A percentile compares a stretch with the other conserved stretches of the same genome.
Evolutionary conservation across 2,797 vertebrate genomes (phyloP).

Genomic region (Iguana delicatissima): DNA sequence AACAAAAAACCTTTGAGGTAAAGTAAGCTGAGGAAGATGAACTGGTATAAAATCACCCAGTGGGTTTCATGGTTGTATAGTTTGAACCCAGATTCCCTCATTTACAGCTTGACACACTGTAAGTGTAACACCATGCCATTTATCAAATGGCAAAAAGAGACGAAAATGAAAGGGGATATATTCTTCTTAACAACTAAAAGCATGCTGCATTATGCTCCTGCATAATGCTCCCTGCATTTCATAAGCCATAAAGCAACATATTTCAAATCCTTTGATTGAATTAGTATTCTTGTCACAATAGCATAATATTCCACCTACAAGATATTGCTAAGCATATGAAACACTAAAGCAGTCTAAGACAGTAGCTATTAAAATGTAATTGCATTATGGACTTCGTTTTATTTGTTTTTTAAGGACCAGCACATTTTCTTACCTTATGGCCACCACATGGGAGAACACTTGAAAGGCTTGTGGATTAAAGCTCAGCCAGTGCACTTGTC

Average conservation of each 20-base stretch:
- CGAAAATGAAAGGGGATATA: neutral
- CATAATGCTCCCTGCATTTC: neutral
- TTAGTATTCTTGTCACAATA: neutral
- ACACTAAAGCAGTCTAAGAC: neutral
- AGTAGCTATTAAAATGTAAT: neutral
- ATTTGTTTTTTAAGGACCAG: neutral
- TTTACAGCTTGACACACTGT: neutral
- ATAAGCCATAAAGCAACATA: neutral
- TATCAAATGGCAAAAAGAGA: neutral
- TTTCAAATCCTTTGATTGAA: neutral
- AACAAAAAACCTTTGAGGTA: neutral
- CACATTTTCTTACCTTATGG: slow-evolving; percentile 2
- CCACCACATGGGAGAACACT: neutral
- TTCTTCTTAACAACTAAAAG: neutral
- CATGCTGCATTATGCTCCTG: neutral
- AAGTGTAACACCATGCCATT: too few relatives aligned
- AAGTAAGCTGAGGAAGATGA: neutral
- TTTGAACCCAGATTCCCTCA: neutral
- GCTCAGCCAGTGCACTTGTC: neutral
- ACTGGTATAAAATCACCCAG: neutral
- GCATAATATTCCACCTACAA: neutral
- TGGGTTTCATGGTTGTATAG: neutral
- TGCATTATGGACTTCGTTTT: neutral
- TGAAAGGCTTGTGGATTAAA: slow-evolving; percentile 5
- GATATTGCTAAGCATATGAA: neutral